Conservation (phyloP, 53 echinoderm and acorn worm genomes). For the Astropecten irregularis region DNA sequence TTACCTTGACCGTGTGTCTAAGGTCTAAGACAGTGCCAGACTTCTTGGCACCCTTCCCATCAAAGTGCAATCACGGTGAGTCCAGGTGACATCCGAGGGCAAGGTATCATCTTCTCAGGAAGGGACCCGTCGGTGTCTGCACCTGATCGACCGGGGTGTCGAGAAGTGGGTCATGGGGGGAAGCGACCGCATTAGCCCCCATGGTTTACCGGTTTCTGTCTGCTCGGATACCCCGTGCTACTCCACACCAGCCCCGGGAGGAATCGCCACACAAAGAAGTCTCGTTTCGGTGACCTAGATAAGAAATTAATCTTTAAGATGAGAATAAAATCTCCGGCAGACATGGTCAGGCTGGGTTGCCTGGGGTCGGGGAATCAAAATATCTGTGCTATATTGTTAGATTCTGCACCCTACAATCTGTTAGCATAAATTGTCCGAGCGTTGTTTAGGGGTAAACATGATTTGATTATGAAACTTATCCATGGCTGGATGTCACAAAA, state of each 20-base stretch:
- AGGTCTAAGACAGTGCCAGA: too few species aligned
- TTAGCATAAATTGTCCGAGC: too few species aligned
- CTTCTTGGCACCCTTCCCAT: neutral
- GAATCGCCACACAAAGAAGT: neutral
- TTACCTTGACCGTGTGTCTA: too few species aligned
- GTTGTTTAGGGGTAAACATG: too few species aligned
- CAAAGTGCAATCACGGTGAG: slow-evolving; percentile 20
- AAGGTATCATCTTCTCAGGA: slow-evolving; percentile 5
- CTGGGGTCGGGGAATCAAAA: too few species aligned
- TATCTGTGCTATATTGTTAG: too few species aligned
- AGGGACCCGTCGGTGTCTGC: slow-evolving; percentile 42
- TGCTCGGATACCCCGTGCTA: slow-evolving; percentile 31
- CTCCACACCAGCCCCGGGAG: neutral
- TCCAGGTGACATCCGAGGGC: slow-evolving; percentile 36
- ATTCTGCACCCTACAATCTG: too few species aligned
- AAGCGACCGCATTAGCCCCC: slow-evolving; percentile 18
- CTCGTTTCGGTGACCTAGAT: neutral
- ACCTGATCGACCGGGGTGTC: slow-evolving; percentile 3
- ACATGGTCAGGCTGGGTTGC: too few species aligned
- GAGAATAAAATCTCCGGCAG: too few species aligned
- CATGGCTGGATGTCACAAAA: too few species aligned
- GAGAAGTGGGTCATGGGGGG: slow-evolving; percentile 28
- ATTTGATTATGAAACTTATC: too few species aligned
- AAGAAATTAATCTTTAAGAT: too few species aligned
- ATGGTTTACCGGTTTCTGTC: slow-evolving; percentile 42